Conservation (phyloP, 1,140 invertebrate genomes). For the Ruditapes philippinarum region DNA sequence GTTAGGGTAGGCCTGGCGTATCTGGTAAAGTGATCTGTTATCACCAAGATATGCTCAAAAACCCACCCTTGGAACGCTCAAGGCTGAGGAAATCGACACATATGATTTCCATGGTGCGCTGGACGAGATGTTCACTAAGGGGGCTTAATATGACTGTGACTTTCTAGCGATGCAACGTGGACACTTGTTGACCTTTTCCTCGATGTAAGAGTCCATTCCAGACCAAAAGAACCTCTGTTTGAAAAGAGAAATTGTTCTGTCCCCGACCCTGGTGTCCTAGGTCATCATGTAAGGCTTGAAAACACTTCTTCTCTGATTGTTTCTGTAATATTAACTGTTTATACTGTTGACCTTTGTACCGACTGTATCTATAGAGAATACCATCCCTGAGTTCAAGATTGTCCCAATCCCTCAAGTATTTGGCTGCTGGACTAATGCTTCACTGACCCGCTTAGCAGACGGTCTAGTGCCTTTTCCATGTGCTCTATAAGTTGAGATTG, state of each 20-base stretch:
- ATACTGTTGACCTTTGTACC: neutral
- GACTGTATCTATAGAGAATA: neutral
- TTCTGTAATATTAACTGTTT: neutral
- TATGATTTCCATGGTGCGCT: slow-evolving; percentile 41
- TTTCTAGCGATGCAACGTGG: neutral
- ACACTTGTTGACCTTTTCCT: slow-evolving; percentile 18
- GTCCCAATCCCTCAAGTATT: slow-evolving; percentile 8
- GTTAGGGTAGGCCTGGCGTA: slow-evolving; percentile 34
- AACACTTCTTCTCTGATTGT: neutral
- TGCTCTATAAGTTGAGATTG: neutral
- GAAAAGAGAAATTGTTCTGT: neutral
- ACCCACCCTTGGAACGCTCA: slow-evolving; percentile 55
- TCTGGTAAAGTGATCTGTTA: slow-evolving; percentile 58
- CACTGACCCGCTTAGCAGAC: neutral
- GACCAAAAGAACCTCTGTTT: slow-evolving; percentile 51
- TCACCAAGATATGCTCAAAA: slow-evolving; percentile 36
- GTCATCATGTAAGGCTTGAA: slow-evolving; percentile 7
- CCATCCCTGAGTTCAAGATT: slow-evolving; percentile 28
- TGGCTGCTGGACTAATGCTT: neutral
- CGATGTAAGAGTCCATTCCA: slow-evolving; percentile 27
- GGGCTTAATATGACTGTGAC: neutral
- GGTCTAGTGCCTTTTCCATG: slow-evolving; percentile 14
- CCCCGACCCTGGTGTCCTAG: slow-evolving; percentile 19
- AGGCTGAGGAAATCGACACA: slow-evolving; percentile 49
- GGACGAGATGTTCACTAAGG: slow-evolving; percentile 1